These are phyloP conservation scores for Poeciliopsis presidionis DNA, from an alignment of 2,797 vertebrate species.

Conservation along the genomic window DNA sequence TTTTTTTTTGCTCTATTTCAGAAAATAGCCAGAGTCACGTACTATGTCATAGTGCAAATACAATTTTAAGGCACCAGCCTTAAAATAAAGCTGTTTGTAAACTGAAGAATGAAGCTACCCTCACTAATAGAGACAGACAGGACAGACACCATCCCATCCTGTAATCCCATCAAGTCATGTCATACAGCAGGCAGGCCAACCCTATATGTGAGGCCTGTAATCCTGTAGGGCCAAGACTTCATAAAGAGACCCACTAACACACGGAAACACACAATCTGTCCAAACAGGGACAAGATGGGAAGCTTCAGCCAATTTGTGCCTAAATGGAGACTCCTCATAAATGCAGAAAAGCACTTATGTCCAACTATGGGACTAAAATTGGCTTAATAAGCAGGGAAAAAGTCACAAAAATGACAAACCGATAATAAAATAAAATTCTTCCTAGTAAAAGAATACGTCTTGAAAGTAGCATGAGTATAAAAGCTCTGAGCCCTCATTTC, in stretches of 20 bases:
- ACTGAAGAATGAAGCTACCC: conserved; percentile 18
- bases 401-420: background rate
- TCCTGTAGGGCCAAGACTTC: conserved; percentile 79
- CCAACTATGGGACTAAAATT: background rate
- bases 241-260: conserved; percentile 63
- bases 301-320: background rate
- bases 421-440: conserved; percentile 1
- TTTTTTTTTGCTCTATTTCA: background rate
- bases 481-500: conserved; percentile 17
- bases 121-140: conserved; percentile 45
- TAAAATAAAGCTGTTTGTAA: background rate
- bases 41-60: background rate
- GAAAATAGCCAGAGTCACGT: background rate
- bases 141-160: conserved; percentile 72
- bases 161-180: conserved; percentile 85
- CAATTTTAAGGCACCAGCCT: background rate
- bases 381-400: background rate
- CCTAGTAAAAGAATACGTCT: conserved; percentile 1
- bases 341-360: background rate
- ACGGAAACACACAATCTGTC: conserved; percentile 26
- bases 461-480: conserved; percentile 1
- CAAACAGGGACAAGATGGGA: background rate
- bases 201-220: conserved; percentile 81
- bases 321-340: background rate
- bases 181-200: conserved; percentile 76